phyloP scores from a whole-genome alignment of 2,113 vertebrate species.

The Natator depressus region DNA sequence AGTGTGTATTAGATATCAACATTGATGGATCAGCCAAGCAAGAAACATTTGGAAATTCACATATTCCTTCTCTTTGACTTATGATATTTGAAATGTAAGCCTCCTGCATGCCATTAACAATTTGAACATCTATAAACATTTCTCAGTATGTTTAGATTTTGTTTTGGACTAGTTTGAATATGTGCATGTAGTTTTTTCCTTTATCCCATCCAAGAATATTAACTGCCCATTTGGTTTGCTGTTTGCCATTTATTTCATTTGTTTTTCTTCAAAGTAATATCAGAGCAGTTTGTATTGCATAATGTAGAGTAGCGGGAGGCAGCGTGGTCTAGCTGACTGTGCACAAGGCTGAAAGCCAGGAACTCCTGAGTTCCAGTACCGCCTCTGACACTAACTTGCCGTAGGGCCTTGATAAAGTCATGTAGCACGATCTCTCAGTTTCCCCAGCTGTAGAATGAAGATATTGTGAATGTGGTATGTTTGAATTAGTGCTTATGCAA shows the following conservation, averaged over 20 bases:
- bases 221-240: conserved; percentile 5
- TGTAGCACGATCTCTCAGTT: background rate
- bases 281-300: background rate
- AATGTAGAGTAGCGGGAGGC: background rate
- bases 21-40: conserved; percentile 63
- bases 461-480: background rate
- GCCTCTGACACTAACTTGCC: background rate
- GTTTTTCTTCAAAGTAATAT: background rate
- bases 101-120: conserved; percentile 46
- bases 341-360: background rate
- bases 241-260: background rate
- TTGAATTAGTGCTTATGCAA: background rate
- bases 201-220: conserved; percentile 6
- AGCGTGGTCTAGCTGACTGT: background rate
- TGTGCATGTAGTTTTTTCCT: background rate
- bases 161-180: background rate
- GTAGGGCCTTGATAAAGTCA: background rate
- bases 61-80: conserved; percentile 56
- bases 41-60: conserved; percentile 49
- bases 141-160: conserved; percentile 10
- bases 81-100: conserved; percentile 47
- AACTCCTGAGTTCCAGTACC: background rate
- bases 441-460: background rate
- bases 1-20: conserved; percentile 58
- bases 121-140: conserved; percentile 44